phyloP scores from a whole-genome alignment of 2,797 vertebrate genomes.

The Leptodactylus fallax region DNA sequence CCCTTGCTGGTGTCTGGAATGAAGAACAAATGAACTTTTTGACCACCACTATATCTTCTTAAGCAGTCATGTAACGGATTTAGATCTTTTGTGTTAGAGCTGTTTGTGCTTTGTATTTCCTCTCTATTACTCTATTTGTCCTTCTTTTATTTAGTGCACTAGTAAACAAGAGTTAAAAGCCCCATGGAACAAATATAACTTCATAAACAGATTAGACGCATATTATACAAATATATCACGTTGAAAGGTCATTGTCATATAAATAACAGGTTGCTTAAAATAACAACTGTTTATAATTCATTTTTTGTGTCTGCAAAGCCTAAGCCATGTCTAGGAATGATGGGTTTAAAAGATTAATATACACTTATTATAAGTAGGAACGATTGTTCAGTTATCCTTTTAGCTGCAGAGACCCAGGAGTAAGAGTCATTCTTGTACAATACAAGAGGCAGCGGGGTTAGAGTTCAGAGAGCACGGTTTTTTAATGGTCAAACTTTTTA shows the following conservation, averaged over 20 bases:
- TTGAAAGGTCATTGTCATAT: constrained; percentile 22
- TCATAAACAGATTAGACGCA: not conserved
- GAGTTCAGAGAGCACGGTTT: not conserved
- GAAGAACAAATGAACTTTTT: too few relatives aligned
- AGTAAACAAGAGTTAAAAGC: constrained; percentile 15
- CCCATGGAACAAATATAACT: not conserved
- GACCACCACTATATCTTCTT: too few relatives aligned
- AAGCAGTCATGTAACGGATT: too few relatives aligned
- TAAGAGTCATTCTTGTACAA: not conserved
- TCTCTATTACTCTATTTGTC: not conserved
- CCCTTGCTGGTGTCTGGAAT: too few relatives aligned
- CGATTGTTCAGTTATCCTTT: constrained; percentile 12
- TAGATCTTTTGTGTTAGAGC: too few relatives aligned
- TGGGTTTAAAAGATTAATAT: constrained; percentile 11
- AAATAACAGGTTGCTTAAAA: constrained; percentile 21
- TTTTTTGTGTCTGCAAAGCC: not conserved
- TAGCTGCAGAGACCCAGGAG: not conserved
- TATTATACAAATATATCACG: constrained; percentile 9
- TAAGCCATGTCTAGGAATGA: not conserved
- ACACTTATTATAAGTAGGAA: constrained; percentile 1
- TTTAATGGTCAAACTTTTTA: too few relatives aligned
- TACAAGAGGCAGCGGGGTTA: not conserved
- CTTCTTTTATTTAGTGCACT: not conserved
- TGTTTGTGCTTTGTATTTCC: too few relatives aligned
- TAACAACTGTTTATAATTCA: constrained; percentile 2